Evolutionary conservation across 2,797 vertebrate genomes (phyloP).

Genomic region (Poecilia picta): DNA sequence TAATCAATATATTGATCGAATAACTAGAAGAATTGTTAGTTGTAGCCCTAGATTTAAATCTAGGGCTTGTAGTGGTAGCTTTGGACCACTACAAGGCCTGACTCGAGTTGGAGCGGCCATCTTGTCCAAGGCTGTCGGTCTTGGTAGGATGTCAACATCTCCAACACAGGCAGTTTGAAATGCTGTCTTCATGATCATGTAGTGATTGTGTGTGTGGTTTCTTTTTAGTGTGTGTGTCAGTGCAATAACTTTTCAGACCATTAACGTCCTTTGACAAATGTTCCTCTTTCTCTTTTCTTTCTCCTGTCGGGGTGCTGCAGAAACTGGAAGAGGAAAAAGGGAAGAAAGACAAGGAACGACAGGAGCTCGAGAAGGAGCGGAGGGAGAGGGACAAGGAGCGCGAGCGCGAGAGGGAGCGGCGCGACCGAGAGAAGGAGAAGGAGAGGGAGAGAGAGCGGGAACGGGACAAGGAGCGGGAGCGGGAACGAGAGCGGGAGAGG

Average conservation of each 20-base stretch:
- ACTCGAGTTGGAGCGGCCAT: conserved; percentile 54
- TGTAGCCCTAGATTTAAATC: no score
- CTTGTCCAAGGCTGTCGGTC: conserved; percentile 62
- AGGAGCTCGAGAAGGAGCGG: conserved; percentile 89
- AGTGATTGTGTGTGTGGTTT: conserved; percentile 46
- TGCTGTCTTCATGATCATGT: conserved; percentile 36
- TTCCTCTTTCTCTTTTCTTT: conserved; percentile 5
- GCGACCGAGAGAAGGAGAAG: conserved; percentile 70
- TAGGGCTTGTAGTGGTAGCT: no score
- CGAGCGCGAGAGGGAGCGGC: conserved; percentile 86
- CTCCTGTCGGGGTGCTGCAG: conserved; percentile 85
- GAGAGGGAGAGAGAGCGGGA: conserved; percentile 70
- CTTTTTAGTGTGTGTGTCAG: conserved; percentile 74
- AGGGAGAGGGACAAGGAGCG: conserved; percentile 84
- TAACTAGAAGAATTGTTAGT: no score
- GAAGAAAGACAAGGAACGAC: conserved; percentile 94
- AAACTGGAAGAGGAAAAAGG: conserved; percentile 98
- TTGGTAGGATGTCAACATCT: conserved; percentile 72
- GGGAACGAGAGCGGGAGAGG: conserved; percentile 64
- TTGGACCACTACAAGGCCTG: conserved; percentile 45
- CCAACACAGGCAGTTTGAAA: conserved; percentile 54
- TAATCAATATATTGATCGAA: no score
- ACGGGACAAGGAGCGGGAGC: conserved; percentile 69
- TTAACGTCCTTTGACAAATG: conserved; percentile 30
- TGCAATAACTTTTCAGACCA: conserved; percentile 7